Conservation (phyloP, 1,140 invertebrate genomes). For the Acyrthosiphon pisum region DNA sequence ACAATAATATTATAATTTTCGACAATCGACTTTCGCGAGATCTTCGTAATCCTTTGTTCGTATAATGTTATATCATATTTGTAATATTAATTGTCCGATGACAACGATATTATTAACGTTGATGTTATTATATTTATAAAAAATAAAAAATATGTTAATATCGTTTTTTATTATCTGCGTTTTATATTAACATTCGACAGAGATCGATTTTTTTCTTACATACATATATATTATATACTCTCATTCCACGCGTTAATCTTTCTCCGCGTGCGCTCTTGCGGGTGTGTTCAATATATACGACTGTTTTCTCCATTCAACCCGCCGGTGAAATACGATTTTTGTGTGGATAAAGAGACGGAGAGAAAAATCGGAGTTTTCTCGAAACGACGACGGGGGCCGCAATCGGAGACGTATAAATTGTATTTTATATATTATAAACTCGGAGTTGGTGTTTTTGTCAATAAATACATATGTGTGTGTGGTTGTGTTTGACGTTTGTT, state of each 20-base stretch:
- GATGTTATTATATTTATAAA: too few relatives aligned
- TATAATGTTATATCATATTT: neutral
- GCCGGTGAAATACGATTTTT: neutral
- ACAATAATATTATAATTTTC: neutral
- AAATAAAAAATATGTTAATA: neutral
- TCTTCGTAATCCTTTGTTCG: neutral
- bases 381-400: neutral
- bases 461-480: neutral
- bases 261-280: neutral
- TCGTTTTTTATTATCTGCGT: neutral
- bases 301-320: neutral
- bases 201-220: neutral
- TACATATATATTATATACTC: neutral
- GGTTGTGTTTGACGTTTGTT: neutral
- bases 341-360: neutral
- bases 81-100: neutral
- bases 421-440: neutral
- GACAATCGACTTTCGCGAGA: neutral
- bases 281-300: neutral
- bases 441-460: neutral
- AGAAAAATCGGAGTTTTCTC: neutral
- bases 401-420: conserved; percentile 2
- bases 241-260: neutral
- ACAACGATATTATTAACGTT: neutral
- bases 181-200: neutral